These are phyloP conservation scores for Popillia japonica DNA, from an alignment of 1,140 invertebrate species.

Conservation along the genomic window DNA sequence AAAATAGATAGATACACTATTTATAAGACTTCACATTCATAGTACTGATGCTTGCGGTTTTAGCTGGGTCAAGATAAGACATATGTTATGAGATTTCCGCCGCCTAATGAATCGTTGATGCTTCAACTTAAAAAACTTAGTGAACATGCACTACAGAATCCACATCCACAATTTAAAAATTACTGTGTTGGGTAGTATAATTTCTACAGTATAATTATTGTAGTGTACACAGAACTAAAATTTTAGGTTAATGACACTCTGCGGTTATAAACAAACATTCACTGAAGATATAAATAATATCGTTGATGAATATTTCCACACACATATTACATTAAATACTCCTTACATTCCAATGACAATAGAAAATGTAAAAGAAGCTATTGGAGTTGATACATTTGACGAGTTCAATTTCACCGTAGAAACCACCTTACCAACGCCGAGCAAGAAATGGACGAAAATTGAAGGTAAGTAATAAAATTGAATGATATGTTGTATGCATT, in stretches of 20 bases:
- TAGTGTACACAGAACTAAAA: not conserved
- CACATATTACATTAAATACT: not conserved
- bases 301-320: not conserved
- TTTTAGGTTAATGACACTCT: constrained; percentile 4
- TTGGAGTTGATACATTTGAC: not conserved
- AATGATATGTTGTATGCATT: not conserved
- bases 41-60: no score
- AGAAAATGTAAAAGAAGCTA: not conserved
- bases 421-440: not conserved
- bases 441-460: not conserved
- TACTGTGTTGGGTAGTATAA: not conserved
- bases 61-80: no score
- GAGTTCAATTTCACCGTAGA: not conserved
- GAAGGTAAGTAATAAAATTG: not conserved
- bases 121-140: not conserved
- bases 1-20: no score
- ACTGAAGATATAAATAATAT: not conserved
- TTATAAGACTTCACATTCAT: no score
- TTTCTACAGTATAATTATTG: no score
- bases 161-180: not conserved
- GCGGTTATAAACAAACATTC: not conserved
- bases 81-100: not conserved
- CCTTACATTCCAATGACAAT: constrained; percentile 1
- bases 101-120: not conserved
- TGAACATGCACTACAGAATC: not conserved